These are phyloP conservation scores for Oophaga sylvatica DNA, from an alignment of 2,797 vertebrate species.

Conservation along the genomic window DNA sequence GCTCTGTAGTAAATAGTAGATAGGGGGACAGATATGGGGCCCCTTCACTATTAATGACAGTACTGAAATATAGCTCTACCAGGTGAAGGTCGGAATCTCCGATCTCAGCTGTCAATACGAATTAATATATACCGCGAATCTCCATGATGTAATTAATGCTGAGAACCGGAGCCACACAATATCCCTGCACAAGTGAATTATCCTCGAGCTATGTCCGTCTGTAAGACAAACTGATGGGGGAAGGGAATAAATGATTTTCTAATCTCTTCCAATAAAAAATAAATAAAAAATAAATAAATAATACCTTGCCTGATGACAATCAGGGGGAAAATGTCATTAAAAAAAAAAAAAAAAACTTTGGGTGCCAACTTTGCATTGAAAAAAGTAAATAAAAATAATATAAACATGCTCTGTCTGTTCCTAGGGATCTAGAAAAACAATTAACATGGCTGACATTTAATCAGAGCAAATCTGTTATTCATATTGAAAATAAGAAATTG, in stretches of 20 bases:
- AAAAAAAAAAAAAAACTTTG: too few species aligned
- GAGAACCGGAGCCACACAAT: neutral
- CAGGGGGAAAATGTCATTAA: too few species aligned
- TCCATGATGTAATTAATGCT: slow-evolving; percentile 6
- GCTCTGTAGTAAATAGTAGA: neutral
- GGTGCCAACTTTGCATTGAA: too few species aligned
- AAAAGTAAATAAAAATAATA: too few species aligned
- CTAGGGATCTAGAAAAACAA: too few species aligned
- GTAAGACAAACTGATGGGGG: neutral
- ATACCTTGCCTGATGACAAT: too few species aligned
- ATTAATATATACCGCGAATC: neutral
- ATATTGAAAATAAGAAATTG: too few species aligned
- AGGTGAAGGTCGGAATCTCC: neutral
- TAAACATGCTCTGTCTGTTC: too few species aligned
- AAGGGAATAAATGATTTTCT: neutral
- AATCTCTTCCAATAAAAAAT: neutral
- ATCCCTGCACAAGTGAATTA: neutral
- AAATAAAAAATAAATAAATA: neutral
- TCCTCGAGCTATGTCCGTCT: neutral
- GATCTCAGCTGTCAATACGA: slow-evolving; percentile 7
- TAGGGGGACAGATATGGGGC: neutral
- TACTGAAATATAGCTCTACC: neutral
- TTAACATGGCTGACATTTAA: too few species aligned
- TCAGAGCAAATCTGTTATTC: too few species aligned
- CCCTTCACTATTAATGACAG: neutral